Evolutionary conservation across 2,888 invertebrate genomes (phyloP), one percentile per base, ranked within the genome.

Genomic region (Dexiosoma caninum): DNA sequence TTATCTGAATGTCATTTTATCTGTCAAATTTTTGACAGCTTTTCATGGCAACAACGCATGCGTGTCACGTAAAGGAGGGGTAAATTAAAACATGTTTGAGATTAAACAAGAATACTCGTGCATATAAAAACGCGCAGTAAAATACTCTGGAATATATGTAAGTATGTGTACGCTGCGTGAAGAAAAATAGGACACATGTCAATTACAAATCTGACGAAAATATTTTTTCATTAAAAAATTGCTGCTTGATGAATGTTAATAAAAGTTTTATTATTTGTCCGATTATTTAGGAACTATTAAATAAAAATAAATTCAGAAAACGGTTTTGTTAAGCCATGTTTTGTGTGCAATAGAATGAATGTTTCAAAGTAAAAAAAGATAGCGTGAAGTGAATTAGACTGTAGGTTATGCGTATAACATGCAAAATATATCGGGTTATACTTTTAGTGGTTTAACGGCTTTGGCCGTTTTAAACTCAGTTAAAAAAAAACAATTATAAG

Each of bases 11-110:
- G 76, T 35, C 57, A 37, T 46, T 71, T 77, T 21, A 77, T 67
- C 72, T 81, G 81, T 77, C 77, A 81, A 60, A 59, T 14, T 67
- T 62, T 57, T 77, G 77, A 74, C 81, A 77, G 66, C 19, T 19
- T 67, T 37, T 80, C 40, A 49, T 19, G 23, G n/a, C 14, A 59
- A 64, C 57, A 69, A 81, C 66, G 77, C 72, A 76, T 72, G 76
- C 81, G 76, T 77, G 72, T 72, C 55, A 71, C 49, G 4, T 40
- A 59, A 51, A 2, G n/a, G 1, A 46, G 44, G 10, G 14, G 19
- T 14, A 57, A 57, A 35, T 8, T 16, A 8, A 51, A 40, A 21
- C 8, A 67, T 67, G 51, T 44, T 49, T 44, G 37, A 62, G 44
- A 10, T 46, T 44, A 21, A 70, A 57, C 7, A n/a, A 64, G n/a